Conservation (phyloP, 2,888 invertebrate species). For the Ornithoptera priamus region DNA sequence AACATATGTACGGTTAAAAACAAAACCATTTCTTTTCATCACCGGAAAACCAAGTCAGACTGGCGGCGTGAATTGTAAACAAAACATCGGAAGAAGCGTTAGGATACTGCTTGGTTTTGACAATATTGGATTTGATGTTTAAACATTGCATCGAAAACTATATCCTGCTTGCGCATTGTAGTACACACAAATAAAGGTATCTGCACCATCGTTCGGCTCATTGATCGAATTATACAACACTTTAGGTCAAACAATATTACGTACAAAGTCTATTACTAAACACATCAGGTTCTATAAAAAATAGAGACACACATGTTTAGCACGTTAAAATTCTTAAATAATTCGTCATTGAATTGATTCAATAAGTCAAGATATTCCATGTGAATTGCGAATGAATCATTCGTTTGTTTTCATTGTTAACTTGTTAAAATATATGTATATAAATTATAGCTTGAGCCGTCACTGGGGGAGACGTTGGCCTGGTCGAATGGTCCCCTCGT, state of each 20-base stretch:
- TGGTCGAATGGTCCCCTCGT: constrained; percentile 29
- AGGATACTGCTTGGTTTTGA: constrained; percentile 17
- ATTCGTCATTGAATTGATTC: constrained; percentile 1
- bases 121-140: constrained; percentile 18
- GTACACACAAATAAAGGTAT: too few relatives aligned
- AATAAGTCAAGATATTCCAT: constrained; percentile 11
- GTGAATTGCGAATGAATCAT: constrained; percentile 36
- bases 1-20: constrained; percentile 5
- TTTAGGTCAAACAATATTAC: too few relatives aligned
- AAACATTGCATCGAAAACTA: constrained; percentile 21
- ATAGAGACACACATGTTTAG: too few relatives aligned
- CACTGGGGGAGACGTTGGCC: constrained; percentile 34
- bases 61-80: constrained; percentile 13
- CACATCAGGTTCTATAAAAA: too few relatives aligned
- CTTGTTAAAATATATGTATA: constrained; percentile 33
- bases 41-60: constrained; percentile 22
- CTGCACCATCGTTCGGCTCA: too few relatives aligned
- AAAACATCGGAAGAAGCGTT: constrained; percentile 11
- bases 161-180: not conserved
- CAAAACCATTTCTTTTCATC: constrained; percentile 17
- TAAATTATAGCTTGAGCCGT: constrained; percentile 34
- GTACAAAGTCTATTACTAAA: too few relatives aligned
- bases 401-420: constrained; percentile 36
- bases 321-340: not conserved
- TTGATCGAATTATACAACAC: too few relatives aligned